Conservation (phyloP, 2,888 invertebrate species). For the Zygogramma bicolorata region DNA sequence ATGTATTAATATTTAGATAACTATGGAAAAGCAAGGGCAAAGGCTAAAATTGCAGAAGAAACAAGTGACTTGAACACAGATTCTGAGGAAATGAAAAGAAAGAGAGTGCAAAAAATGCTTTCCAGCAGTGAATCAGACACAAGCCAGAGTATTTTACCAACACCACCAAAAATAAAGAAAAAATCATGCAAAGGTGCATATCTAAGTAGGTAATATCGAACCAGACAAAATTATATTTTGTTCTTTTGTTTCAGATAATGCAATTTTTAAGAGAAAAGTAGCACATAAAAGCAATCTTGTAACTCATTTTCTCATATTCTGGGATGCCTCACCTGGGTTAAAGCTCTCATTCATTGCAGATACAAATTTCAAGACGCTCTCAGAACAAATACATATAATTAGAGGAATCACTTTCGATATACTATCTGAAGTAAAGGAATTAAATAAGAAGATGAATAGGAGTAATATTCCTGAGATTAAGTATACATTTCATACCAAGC, state of each 20-base stretch:
- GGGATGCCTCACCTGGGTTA: not conserved
- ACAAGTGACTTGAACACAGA: slow-evolving; percentile 6
- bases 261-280: too few species aligned
- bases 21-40: not conserved
- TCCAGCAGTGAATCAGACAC: not conserved
- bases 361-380: not conserved
- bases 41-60: slow-evolving; percentile 6
- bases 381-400: not conserved
- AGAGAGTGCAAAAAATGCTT: slow-evolving; percentile 4
- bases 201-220: too few species aligned
- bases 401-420: not conserved
- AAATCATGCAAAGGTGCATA: too few species aligned
- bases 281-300: not conserved
- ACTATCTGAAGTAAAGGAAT: not conserved
- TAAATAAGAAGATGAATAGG: not conserved
- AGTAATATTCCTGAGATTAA: not conserved
- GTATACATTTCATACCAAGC: not conserved
- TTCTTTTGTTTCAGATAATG: too few species aligned
- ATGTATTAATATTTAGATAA: slow-evolving; percentile 2
- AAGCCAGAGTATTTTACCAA: not conserved
- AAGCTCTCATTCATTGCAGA: not conserved
- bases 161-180: not conserved
- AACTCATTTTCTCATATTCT: not conserved
- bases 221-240: too few species aligned
- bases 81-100: slow-evolving; percentile 3